Conservation (phyloP, 2,113 vertebrate species). For the Emydocephalus ijimae region DNA sequence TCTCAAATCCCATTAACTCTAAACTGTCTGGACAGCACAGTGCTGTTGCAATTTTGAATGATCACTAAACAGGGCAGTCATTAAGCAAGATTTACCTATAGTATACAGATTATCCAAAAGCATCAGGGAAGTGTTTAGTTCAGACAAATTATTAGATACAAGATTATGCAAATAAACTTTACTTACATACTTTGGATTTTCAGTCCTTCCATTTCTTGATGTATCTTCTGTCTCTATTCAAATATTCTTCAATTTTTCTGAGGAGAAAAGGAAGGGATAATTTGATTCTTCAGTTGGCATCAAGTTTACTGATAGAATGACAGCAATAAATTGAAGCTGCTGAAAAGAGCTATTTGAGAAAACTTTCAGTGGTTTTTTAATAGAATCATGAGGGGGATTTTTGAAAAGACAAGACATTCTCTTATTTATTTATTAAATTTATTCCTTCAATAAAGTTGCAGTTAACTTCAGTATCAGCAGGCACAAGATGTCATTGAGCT, state of each 20-base stretch:
- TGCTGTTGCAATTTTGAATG: not conserved
- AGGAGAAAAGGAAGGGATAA: not conserved
- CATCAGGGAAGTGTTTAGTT: not conserved
- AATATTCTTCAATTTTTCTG: not conserved
- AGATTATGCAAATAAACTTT: not conserved
- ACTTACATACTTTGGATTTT: not conserved
- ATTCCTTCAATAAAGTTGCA: not conserved
- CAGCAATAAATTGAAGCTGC: not conserved
- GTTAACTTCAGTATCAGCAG: not conserved
- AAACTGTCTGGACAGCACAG: not conserved
- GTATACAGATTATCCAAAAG: not conserved
- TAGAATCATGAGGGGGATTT: not conserved
- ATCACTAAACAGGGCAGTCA: not conserved
- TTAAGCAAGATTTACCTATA: not conserved
- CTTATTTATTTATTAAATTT: not conserved
- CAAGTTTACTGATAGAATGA: not conserved
- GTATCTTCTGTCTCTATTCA: not conserved
- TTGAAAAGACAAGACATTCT: not conserved
- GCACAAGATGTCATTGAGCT: not conserved
- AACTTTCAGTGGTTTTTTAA: not conserved
- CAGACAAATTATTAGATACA: not conserved
- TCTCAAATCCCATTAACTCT: no score
- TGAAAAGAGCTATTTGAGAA: not conserved
- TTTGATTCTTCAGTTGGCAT: not conserved
- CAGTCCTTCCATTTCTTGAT: not conserved